Evolutionary conservation across 2,113 vertebrate species (phyloP).

Genomic region (Onychostoma macrolepis): DNA sequence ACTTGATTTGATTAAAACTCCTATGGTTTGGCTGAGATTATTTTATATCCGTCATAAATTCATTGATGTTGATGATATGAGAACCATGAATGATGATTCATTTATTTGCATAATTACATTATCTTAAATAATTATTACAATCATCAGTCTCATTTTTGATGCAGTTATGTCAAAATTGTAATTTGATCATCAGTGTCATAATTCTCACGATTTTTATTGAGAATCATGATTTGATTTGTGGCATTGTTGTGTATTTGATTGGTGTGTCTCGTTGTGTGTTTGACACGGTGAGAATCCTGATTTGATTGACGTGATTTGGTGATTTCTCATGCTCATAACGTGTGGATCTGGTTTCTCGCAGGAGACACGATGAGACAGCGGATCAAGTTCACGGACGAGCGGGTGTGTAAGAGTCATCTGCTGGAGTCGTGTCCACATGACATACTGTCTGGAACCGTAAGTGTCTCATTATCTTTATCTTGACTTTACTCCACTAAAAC

Average conservation of each 20-base stretch:
- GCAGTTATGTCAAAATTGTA: neutral
- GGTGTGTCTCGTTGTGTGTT: neutral
- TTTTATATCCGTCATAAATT: neutral
- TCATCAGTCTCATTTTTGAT: neutral
- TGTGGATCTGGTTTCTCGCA: slow-evolving; percentile 67
- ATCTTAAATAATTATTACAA: neutral
- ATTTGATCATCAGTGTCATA: neutral
- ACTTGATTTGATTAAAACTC: no score
- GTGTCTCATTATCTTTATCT: slow-evolving; percentile 59
- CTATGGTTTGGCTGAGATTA: neutral
- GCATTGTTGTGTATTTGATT: neutral
- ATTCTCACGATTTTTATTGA: neutral
- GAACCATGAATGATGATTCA: neutral
- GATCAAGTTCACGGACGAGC: slow-evolving; percentile 97
- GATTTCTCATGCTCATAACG: neutral
- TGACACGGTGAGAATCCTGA: neutral
- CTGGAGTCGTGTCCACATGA: slow-evolving; percentile 98
- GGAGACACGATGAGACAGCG: slow-evolving; percentile 95
- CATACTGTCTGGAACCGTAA: slow-evolving; percentile 96
- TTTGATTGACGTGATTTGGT: neutral
- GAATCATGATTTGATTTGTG: neutral
- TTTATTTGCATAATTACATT: neutral
- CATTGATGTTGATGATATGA: neutral
- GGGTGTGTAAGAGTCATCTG: slow-evolving; percentile 98
- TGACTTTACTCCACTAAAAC: neutral